Evolutionary conservation across 2,888 invertebrate genomes (phyloP), one percentile per base, ranked within the genome.

Genomic region (Fragum sueziense): DNA sequence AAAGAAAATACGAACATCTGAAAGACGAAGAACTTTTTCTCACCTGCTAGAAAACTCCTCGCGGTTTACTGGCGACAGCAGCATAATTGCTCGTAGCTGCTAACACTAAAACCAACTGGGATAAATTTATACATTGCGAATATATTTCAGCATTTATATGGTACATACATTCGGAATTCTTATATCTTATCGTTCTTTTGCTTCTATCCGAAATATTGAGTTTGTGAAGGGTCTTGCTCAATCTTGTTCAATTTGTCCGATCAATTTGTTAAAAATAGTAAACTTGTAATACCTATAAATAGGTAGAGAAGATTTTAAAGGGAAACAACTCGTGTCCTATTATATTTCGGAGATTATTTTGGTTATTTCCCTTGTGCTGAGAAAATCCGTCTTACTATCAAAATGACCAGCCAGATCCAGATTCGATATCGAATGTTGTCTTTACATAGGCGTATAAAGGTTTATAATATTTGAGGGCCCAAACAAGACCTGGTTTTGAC

Each of bases 41-140:
- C 33, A 61, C 61, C 61, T 20, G 14, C 33, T 29, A 17, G 17
- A 61, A 61, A 31, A 61, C 6, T 33, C n/a, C 22, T 20, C 61
- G 31, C n/a, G 14, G 2, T 33, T 61, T 33, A 61, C 17, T 33
- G 61, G 61, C 2, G 61, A 61, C 0, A 61, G 29, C 0, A 61
- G 31, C 61, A 61, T 61, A 7, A 25, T 61, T 33, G 6, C 2
- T 33, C 2, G 14, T 57, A 1, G 29, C 57, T 47, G 2, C 7
- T 2, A 14, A 4, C 3, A n/a, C 47, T 14, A 3, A 20, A 14
- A 14, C 2, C 4, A 2, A 47, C 14, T 14, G n/a, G 17, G 14
- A 57, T 57, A 57, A 57, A 57, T 57, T 27, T 29, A 57, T 6
- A 11, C 27, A 57, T 57, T 57, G 57, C 29, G 57, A 57, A 17